These are phyloP conservation scores for Rousettus leschenaultii DNA, from an alignment of 2,113 vertebrate species.

Conservation along the genomic window DNA sequence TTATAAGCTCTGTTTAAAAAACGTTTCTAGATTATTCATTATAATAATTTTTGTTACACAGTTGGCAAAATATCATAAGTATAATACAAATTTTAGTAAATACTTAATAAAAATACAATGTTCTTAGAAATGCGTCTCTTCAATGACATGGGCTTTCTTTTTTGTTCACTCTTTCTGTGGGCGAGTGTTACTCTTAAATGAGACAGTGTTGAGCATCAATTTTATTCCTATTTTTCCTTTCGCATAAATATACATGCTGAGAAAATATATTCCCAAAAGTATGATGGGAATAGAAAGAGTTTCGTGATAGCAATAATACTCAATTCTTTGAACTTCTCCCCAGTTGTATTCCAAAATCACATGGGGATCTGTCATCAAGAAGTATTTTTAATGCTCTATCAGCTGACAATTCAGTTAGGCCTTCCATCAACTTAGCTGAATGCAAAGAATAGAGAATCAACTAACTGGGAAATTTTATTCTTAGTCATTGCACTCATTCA, in stretches of 20 bases:
- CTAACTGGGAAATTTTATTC: neutral
- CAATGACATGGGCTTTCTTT: neutral
- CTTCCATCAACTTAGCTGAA: neutral
- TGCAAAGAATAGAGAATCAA: neutral
- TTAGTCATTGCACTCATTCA: neutral
- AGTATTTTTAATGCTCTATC: conserved; percentile 10
- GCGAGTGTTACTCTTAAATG: neutral
- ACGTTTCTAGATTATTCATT: neutral
- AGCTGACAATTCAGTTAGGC: neutral
- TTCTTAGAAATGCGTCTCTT: neutral
- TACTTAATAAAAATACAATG: neutral
- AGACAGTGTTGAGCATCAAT: neutral
- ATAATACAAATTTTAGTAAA: neutral
- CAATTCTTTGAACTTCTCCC: neutral
- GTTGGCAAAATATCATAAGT: neutral
- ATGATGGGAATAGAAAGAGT: neutral
- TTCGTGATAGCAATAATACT: neutral
- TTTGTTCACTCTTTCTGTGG: neutral
- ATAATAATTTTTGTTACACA: neutral
- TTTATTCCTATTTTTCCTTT: neutral
- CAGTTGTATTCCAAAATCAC: neutral
- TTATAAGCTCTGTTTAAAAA: neutral
- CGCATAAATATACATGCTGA: neutral
- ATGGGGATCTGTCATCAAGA: neutral
- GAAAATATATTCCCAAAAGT: neutral